phyloP scores from a whole-genome alignment of 2,797 vertebrate species.

The Coluber constrictor region DNA sequence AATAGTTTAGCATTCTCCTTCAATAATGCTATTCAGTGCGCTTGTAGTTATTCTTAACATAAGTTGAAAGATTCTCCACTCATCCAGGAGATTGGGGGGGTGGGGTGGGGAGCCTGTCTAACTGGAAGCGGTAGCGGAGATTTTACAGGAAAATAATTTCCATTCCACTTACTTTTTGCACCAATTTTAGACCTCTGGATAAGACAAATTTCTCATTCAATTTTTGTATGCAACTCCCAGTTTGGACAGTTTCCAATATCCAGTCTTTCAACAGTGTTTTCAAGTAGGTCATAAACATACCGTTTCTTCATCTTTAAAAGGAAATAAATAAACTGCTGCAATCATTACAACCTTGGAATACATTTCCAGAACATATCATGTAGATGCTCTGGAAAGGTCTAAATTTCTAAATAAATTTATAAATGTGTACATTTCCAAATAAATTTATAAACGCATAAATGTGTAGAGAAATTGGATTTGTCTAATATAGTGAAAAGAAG shows the following conservation, averaged over 20 bases:
- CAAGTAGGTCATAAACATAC: not conserved
- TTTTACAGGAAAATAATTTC: not conserved
- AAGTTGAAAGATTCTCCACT: not conserved
- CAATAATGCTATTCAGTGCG: not conserved
- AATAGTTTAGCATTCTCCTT: not conserved
- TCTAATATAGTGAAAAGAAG: not conserved
- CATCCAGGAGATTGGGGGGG: not conserved
- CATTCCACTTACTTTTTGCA: not conserved
- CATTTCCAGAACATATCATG: not conserved
- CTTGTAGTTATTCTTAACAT: not conserved
- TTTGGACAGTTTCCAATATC: not conserved
- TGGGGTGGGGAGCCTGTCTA: not conserved
- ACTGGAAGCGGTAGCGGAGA: not conserved
- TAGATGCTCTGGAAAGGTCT: not conserved
- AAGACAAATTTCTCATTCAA: not conserved
- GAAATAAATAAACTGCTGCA: not conserved
- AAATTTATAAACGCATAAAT: not conserved
- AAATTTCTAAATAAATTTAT: not conserved
- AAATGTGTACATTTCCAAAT: not conserved
- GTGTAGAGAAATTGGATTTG: not conserved
- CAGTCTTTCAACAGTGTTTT: not conserved
- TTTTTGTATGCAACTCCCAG: not conserved
- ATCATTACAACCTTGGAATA: no score
- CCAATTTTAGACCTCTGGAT: not conserved
- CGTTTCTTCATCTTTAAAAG: not conserved